Evolutionary conservation across 2,113 vertebrate genomes (phyloP).

Genomic region (Uropsilus gracilis): DNA sequence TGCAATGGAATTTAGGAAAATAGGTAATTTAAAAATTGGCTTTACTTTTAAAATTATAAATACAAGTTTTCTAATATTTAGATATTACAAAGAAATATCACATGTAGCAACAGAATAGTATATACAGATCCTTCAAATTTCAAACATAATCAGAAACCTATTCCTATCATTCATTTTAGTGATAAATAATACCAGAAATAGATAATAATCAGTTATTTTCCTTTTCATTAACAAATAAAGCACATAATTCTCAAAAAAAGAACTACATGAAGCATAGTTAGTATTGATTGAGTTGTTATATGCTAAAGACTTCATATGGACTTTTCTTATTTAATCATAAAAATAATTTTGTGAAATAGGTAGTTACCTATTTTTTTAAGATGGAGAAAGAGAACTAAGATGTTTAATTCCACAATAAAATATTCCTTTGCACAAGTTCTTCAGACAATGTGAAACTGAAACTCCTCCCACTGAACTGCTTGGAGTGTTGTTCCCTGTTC

Average conservation of each 20-base stretch:
- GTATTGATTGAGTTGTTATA: neutral
- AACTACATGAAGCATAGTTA: neutral
- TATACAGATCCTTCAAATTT: neutral
- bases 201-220: neutral
- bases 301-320: neutral
- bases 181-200: neutral
- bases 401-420: neutral
- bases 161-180: neutral
- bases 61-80: neutral
- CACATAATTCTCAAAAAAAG: neutral
- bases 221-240: neutral
- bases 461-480: neutral
- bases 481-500: neutral
- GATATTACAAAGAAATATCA: neutral
- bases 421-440: neutral
- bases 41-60: neutral
- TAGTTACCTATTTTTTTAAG: neutral
- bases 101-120: neutral
- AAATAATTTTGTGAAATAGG: neutral
- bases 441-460: neutral
- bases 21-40: neutral
- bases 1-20: neutral
- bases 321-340: neutral
- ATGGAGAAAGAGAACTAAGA: neutral
- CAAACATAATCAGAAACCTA: neutral